Base-by-base conservation (phyloP, 2,797 vertebrate genomes). In the Phoxinus dragarum region DNA sequence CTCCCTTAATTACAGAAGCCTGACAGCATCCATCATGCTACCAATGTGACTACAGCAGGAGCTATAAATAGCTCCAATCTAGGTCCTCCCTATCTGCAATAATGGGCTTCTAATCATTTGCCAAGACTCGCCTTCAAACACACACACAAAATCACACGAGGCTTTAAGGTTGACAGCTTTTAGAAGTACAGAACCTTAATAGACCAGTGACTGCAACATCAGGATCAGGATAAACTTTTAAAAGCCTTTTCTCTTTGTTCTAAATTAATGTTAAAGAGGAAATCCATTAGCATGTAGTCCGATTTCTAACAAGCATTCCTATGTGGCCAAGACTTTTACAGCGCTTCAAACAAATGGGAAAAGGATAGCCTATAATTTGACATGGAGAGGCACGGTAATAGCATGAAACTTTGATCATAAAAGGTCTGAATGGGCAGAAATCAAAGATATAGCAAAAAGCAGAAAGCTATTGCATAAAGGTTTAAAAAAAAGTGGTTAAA, bases 101-200 rank as follows among this genome's bases (percentile, higher is more conserved):
- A 88, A 88, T 87, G 71, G 87, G 72, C 79, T 82, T 77, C 82
- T 89, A 88, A 92, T 90, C 86, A 90, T 75, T 73, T 73, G 59
- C 66, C 79, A 77, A 87, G 59, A 27, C 40, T 83, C 11, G 2
- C 40, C 81, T 9, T 27, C 19, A 76, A 38, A 56, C 47, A 47
- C 67, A 75, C 34, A 71, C 69, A 77, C 64, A 78, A 23, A 54
- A 66, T 59, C 38, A 77, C 67, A 54, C 23, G 4, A 72, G 52
- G 69, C 34, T 71, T 66, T 66, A 2, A 84, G 49, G 73, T 74
- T 76, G 87, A 75, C 79, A 84, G 81, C 67, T 27, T 81, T 69
- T 52, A 81, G 44, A 78, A 42, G 61, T 52, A 67, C 47, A 72
- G 72, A 31, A 66, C 31, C 71, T 82, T 83, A 83, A 80, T 31